phyloP scores from a whole-genome alignment of 2,113 vertebrate species.

The Grantiella picta region DNA sequence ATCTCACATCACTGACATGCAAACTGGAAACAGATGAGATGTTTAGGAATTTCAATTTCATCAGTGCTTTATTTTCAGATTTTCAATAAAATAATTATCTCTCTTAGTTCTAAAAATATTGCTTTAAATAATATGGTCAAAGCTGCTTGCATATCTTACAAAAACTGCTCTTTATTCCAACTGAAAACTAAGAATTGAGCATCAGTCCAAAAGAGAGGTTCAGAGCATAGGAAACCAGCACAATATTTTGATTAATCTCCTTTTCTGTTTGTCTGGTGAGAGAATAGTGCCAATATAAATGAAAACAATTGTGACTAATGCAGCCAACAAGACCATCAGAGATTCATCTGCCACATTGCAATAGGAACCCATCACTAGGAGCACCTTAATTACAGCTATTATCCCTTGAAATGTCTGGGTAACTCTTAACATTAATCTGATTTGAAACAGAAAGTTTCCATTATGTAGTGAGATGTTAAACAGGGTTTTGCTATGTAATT shows the following conservation, averaged over 20 bases:
- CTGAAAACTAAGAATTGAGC: not conserved
- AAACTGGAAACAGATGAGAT: not conserved
- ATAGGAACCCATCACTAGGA: not conserved
- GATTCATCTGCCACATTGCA: constrained; percentile 6
- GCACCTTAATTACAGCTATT: constrained; percentile 57
- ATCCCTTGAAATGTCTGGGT: constrained; percentile 49
- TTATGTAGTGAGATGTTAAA: constrained; percentile 28
- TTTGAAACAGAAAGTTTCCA: constrained; percentile 41
- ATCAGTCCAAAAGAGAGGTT: not conserved
- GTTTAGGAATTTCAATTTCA: not conserved
- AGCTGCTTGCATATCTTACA: not conserved
- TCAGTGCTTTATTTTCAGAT: not conserved
- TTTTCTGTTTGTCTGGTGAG: not conserved
- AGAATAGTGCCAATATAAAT: constrained; percentile 40
- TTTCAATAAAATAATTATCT: not conserved
- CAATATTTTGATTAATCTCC: constrained; percentile 37
- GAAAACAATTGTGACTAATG: constrained; percentile 48
- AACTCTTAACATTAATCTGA: constrained; percentile 30
- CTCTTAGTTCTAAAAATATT: not conserved
- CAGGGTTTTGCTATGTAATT: constrained; percentile 14
- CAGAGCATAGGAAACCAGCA: not conserved
- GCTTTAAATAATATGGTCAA: not conserved
- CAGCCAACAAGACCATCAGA: not conserved
- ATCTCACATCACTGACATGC: not conserved
- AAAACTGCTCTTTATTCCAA: not conserved